Evolutionary conservation across 1,140 invertebrate genomes (phyloP).

Genomic region (Anthonomus grandis): DNA sequence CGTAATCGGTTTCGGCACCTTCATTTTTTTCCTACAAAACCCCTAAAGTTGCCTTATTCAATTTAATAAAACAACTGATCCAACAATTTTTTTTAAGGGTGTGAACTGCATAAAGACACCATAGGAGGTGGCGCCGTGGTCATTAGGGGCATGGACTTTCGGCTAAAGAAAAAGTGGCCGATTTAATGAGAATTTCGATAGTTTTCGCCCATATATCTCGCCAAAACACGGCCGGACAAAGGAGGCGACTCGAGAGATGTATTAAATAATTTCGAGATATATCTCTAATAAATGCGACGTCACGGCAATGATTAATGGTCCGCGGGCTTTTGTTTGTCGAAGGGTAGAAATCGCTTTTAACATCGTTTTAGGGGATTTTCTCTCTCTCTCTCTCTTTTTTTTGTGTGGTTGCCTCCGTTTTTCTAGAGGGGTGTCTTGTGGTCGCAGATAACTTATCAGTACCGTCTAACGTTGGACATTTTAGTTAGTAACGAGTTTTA

Average conservation of each 20-base stretch:
- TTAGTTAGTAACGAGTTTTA: no score
- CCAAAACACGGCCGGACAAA: conserved; percentile 24
- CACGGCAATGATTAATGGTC: conserved; percentile 22
- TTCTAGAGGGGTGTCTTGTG: no score
- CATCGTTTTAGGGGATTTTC: conserved; percentile 8
- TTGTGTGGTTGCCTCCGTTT: no score
- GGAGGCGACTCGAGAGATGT: conserved; percentile 14
- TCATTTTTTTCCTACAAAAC: no score
- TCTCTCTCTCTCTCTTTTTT: neutral
- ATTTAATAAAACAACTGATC: no score
- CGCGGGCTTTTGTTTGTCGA: conserved; percentile 16
- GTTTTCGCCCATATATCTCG: conserved; percentile 26
- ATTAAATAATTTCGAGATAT: conserved; percentile 28
- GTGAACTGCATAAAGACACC: conserved; percentile 11
- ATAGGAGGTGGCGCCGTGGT: conserved; percentile 20
- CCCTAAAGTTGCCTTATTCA: no score
- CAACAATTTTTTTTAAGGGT: conserved; percentile 15
- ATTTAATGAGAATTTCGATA: conserved; percentile 17
- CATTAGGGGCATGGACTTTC: conserved; percentile 10
- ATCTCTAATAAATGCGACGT: conserved; percentile 24
- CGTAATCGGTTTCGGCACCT: no score
- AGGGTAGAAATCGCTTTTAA: conserved; percentile 20
- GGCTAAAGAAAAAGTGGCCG: conserved; percentile 20
- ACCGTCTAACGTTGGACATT: no score
- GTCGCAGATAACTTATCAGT: no score